A percentile compares a stretch with the other conserved stretches of the same genome.
These are phyloP conservation scores for Oryzaephilus surinamensis DNA, from an alignment of 1,140 invertebrate genomes.

Conservation along the genomic window DNA sequence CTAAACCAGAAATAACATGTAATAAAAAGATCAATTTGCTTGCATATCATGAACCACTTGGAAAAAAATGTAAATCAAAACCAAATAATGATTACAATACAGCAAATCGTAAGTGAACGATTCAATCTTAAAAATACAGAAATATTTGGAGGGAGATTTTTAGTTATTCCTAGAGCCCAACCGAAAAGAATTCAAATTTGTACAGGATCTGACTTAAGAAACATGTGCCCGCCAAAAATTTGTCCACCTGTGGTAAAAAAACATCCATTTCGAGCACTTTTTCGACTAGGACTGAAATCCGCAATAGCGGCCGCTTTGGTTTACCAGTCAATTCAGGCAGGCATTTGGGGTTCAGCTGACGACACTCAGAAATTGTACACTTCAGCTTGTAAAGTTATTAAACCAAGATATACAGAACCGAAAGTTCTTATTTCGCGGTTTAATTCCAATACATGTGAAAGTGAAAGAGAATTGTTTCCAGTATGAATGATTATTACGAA, in stretches of 20 bases:
- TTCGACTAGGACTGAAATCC: constrained; percentile 17
- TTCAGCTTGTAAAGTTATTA: constrained; percentile 13
- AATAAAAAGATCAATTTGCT: too few species aligned
- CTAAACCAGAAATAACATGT: too few species aligned
- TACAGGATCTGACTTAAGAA: constrained; percentile 23
- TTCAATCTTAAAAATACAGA: too few species aligned
- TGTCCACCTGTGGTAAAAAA: constrained; percentile 15
- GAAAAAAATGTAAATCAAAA: too few species aligned
- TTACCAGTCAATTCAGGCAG: constrained; percentile 24
- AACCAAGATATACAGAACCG: constrained; percentile 3
- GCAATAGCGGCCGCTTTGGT: constrained; percentile 16
- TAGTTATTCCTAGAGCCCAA: constrained; percentile 18
- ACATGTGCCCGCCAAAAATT: constrained; percentile 22
- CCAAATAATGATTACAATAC: too few species aligned
- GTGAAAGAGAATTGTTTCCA: too few species aligned
- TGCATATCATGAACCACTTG: too few species aligned
- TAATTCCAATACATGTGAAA: too few species aligned
- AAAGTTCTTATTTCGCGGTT: too few species aligned
- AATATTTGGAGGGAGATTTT: too few species aligned
- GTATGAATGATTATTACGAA: too few species aligned
- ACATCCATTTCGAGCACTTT: neutral
- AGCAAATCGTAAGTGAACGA: too few species aligned
- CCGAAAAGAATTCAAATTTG: constrained; percentile 25
- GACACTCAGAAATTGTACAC: constrained; percentile 22
- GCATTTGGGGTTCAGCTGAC: constrained; percentile 25